A percentile compares a stretch with the other conserved stretches of the same genome.
phyloP scores from a whole-genome alignment of 2,797 vertebrate species.

The Myiotriccus ornatus region DNA sequence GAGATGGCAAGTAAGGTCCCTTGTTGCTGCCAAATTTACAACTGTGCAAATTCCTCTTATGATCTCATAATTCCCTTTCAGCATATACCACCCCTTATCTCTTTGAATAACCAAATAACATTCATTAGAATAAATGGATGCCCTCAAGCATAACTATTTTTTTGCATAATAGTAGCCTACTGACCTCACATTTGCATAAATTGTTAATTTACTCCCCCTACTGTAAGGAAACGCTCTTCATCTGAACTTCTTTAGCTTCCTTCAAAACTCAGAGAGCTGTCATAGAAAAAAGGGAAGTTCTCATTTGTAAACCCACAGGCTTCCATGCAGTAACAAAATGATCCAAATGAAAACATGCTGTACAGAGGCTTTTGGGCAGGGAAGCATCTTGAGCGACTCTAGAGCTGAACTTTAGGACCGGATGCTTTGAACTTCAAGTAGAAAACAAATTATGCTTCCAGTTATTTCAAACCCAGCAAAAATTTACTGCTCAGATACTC shows the following conservation, averaged over 20 bases:
- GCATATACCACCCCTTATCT: background rate
- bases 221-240: background rate
- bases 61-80: background rate
- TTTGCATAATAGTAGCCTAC: background rate
- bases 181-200: background rate
- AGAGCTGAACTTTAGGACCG: background rate
- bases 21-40: background rate
- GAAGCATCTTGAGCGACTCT: background rate
- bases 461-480: background rate
- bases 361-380: background rate
- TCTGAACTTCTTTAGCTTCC: background rate
- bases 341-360: background rate
- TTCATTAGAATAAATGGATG: background rate
- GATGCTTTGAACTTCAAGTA: background rate
- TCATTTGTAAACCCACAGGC: background rate
- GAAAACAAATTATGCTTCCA: background rate
- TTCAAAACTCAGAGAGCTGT: background rate
- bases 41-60: background rate
- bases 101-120: background rate
- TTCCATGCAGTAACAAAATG: background rate
- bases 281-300: background rate
- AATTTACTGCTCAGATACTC: background rate
- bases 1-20: background rate
- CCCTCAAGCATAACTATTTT: background rate
- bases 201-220: conserved; percentile 8